phyloP scores from a whole-genome alignment of 2,113 vertebrate genomes.

The Coreoperca whiteheadi region DNA sequence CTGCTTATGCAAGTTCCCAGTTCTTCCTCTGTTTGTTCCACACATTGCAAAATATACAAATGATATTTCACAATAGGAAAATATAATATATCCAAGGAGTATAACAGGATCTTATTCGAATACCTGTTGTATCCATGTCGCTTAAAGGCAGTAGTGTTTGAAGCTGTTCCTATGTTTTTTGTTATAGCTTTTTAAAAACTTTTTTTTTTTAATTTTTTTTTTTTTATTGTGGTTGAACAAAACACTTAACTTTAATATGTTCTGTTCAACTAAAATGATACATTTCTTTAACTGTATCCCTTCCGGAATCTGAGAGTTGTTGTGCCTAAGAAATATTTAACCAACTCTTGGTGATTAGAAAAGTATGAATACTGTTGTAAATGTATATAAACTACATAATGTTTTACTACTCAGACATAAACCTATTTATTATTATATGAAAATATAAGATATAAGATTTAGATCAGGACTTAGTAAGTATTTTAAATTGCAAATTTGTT shows the following conservation, averaged over 20 bases:
- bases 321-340: background rate
- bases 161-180: no score
- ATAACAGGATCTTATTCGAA: background rate
- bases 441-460: no score
- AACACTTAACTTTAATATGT: background rate
- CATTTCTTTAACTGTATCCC: background rate
- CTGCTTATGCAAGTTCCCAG: background rate
- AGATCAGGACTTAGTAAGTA: background rate
- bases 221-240: no score
- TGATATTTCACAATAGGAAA: background rate
- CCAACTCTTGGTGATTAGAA: background rate
- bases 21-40: no score
- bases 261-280: no score
- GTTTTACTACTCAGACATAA: background rate
- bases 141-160: background rate
- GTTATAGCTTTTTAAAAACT: no score
- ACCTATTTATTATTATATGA: no score
- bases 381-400: background rate
- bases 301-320: background rate
- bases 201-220: no score
- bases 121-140: background rate
- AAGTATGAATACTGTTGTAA: no score
- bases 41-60: no score
- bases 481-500: background rate
- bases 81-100: background rate